Conservation (phyloP, 2,888 invertebrate genomes). For the Rhingia rostrata region DNA sequence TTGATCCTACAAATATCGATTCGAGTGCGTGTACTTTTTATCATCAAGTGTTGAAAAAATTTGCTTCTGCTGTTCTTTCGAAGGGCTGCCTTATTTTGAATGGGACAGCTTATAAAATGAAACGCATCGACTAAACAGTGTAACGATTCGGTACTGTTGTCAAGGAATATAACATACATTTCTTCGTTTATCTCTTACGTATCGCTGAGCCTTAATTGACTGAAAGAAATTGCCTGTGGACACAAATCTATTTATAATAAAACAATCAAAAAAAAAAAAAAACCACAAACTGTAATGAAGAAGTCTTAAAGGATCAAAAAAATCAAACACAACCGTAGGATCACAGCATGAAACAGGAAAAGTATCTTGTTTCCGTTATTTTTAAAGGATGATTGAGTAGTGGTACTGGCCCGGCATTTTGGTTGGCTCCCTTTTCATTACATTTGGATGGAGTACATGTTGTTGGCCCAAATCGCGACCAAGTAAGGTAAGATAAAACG, state of each 20-base stretch:
- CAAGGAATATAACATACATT: conserved; percentile 19
- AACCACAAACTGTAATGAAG: conserved; percentile 49
- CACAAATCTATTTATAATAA: conserved; percentile 53
- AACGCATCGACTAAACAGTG: conserved; percentile 21
- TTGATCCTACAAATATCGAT: neutral
- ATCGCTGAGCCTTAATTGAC: conserved; percentile 66
- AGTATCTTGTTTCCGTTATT: conserved; percentile 29
- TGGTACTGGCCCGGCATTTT: conserved; percentile 38
- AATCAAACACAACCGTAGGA: conserved; percentile 13
- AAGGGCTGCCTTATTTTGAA: neutral
- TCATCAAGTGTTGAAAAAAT: neutral
- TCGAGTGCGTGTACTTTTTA: neutral
- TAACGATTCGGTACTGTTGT: conserved; percentile 23
- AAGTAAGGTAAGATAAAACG: conserved; percentile 64
- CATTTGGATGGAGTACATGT: conserved; percentile 30
- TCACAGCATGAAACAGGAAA: conserved; percentile 14
- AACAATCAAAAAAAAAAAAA: conserved; percentile 16
- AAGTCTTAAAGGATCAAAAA: conserved; percentile 47
- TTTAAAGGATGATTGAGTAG: conserved; percentile 57
- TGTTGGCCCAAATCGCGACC: conserved; percentile 31
- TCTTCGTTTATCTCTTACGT: conserved; percentile 65
- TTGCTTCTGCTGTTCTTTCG: neutral
- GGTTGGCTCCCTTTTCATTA: conserved; percentile 33
- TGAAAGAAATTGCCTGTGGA: conserved; percentile 63
- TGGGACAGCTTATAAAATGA: conserved; percentile 23